Conservation (phyloP, 2,797 vertebrate species). For the Urocyon cinereoargenteus region DNA sequence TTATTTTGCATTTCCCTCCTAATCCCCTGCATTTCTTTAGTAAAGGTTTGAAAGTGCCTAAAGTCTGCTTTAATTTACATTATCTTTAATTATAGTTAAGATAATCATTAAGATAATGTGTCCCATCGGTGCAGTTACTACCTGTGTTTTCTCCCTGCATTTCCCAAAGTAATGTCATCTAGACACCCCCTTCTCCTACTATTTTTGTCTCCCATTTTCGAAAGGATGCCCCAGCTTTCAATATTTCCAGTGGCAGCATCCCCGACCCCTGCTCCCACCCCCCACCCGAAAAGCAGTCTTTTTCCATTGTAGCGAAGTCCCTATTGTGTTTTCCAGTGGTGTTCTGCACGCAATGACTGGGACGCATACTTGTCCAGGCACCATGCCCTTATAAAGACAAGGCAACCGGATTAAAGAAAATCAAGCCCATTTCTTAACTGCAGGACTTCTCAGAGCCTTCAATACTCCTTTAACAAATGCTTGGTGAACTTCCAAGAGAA, state of each 20-base stretch:
- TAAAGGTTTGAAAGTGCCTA: background rate
- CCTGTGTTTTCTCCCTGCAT: background rate
- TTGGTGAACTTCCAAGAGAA: background rate
- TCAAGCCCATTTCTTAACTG: background rate
- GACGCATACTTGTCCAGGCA: background rate
- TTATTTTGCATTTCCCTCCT: background rate
- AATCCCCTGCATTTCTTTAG: background rate
- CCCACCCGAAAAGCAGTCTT: background rate
- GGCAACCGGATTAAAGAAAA: background rate
- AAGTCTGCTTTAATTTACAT: conserved; percentile 9
- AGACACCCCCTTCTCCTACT: background rate
- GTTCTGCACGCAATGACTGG: background rate
- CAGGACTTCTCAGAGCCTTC: background rate
- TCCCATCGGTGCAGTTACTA: background rate
- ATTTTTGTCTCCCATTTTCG: background rate
- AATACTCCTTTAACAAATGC: background rate
- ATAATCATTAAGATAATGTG: background rate
- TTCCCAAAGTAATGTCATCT: background rate
- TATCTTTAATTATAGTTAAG: background rate
- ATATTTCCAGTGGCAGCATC: background rate
- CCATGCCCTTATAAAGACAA: background rate
- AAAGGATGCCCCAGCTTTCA: background rate
- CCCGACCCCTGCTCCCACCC: background rate
- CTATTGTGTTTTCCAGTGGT: background rate
- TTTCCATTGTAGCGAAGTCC: background rate